These are phyloP conservation scores for Darevskia mixta DNA, from an alignment of 2,797 vertebrate genomes.

Conservation along the genomic window DNA sequence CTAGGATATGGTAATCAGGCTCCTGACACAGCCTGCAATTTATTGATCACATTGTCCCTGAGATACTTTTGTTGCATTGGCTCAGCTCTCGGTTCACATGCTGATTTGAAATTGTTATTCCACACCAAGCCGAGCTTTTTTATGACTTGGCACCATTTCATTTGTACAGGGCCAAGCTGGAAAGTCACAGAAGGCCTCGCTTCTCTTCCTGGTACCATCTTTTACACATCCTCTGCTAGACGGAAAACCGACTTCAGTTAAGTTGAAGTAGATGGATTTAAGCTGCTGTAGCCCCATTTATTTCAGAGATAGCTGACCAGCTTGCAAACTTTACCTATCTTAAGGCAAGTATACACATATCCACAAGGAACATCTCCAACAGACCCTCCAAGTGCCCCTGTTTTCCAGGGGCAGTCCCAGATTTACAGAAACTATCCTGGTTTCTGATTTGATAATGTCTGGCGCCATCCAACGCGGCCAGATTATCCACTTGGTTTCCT, in stretches of 20 bases:
- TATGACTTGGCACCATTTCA: conserved; percentile 36
- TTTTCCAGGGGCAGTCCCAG: too few relatives aligned
- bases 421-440: too few relatives aligned
- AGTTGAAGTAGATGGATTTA: conserved; percentile 18
- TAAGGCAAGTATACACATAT: background rate
- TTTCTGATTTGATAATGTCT: too few relatives aligned
- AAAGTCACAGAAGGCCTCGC: conserved; percentile 1
- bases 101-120: conserved; percentile 59
- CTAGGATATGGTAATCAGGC: conserved; percentile 58
- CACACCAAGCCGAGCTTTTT: conserved; percentile 26
- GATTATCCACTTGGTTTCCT: too few relatives aligned
- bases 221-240: background rate
- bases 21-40: conserved; percentile 58
- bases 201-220: background rate
- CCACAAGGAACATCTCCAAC: background rate
- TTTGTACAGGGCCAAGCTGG: conserved; percentile 8
- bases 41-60: conserved; percentile 64
- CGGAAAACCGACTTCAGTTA: background rate
- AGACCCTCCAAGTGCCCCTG: too few relatives aligned
- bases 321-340: background rate
- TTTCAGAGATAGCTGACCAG: conserved; percentile 1
- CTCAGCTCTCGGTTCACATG: conserved; percentile 43
- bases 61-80: conserved; percentile 37
- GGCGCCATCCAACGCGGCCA: too few relatives aligned
- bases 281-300: background rate